These are phyloP conservation scores for Agrochola circellaris DNA, from an alignment of 2,888 invertebrate species.

Conservation along the genomic window DNA sequence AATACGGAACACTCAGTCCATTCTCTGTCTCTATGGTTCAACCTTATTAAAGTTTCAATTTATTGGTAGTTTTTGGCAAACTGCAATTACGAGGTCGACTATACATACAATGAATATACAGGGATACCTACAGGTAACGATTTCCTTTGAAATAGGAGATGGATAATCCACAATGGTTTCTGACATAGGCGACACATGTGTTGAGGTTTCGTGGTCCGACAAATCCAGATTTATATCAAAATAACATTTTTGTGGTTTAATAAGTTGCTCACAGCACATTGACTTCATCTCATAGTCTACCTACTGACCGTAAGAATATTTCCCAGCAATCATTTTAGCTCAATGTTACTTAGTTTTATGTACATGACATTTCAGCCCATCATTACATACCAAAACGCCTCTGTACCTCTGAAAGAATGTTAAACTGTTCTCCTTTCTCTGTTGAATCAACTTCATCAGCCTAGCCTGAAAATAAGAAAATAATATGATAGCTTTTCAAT, in stretches of 20 bases:
- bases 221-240: not conserved
- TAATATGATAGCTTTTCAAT: not conserved
- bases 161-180: not conserved
- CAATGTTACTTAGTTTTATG: not conserved
- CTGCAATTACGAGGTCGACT: not conserved
- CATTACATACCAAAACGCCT: not conserved
- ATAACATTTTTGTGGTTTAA: not conserved
- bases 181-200: not conserved
- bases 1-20: too few species aligned
- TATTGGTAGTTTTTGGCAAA: not conserved
- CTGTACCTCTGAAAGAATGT: not conserved
- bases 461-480: not conserved
- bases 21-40: not conserved
- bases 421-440: not conserved
- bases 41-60: not conserved
- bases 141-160: constrained; percentile 9
- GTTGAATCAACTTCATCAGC: not conserved
- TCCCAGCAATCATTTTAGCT: not conserved
- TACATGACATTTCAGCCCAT: not conserved
- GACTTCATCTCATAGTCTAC: not conserved
- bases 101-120: not conserved
- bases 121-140: not conserved
- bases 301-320: not conserved
- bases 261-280: not conserved
- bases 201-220: not conserved